Percentiles rank a stretch among this genome's conserved stretches.
These are phyloP conservation scores for Drosophila pseudoobscura DNA, from an alignment of 1,140 invertebrate genomes.

Conservation along the genomic window DNA sequence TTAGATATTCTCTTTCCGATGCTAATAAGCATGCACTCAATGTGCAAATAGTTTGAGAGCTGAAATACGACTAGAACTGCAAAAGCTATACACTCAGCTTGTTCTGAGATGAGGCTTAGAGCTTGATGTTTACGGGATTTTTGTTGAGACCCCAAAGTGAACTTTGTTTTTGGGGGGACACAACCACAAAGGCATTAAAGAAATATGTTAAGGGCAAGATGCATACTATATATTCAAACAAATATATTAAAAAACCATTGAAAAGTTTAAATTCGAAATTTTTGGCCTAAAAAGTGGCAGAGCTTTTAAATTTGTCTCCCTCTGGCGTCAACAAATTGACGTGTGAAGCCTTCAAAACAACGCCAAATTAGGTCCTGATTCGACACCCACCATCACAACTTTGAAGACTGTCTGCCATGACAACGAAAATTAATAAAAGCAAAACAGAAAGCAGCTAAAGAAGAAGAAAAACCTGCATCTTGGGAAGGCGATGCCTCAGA, in stretches of 20 bases:
- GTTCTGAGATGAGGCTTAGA: conserved; percentile 1
- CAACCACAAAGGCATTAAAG: too few relatives aligned
- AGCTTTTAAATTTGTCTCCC: conserved; percentile 12
- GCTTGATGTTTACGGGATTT: background rate
- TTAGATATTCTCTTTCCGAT: conserved; percentile 77
- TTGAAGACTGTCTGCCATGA: conserved; percentile 53
- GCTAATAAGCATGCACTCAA: conserved; percentile 80
- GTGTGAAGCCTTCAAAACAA: conserved; percentile 54
- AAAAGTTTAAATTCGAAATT: conserved; percentile 10
- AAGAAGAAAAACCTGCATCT: too few relatives aligned
- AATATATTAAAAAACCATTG: conserved; percentile 1
- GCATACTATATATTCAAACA: background rate
- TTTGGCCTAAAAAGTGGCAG: background rate
- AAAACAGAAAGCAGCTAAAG: conserved; percentile 30
- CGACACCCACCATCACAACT: conserved; percentile 42
- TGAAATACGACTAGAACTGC: conserved; percentile 28
- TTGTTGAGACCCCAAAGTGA: too few relatives aligned
- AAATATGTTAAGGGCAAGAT: too few relatives aligned
- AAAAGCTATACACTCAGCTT: conserved; percentile 8
- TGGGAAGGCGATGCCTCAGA: too few relatives aligned
- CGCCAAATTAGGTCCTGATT: conserved; percentile 43
- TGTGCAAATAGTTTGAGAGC: conserved; percentile 81
- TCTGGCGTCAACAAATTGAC: conserved; percentile 28
- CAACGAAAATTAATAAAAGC: conserved; percentile 71
- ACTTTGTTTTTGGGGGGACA: too few relatives aligned